Evolutionary conservation across 2,113 vertebrate species (phyloP).

Genomic region (Serinus canaria): DNA sequence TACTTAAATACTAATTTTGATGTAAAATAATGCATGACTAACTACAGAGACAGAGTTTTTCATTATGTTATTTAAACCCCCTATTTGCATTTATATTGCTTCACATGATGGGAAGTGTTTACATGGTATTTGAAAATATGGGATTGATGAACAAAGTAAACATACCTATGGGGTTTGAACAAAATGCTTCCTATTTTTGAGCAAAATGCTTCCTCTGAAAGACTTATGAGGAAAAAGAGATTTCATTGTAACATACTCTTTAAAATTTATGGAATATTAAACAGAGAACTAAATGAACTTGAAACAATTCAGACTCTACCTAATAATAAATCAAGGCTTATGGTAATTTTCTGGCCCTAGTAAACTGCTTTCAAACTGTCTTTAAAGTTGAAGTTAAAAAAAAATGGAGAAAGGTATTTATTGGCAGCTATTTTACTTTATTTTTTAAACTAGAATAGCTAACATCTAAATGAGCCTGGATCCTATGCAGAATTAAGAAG

Average conservation of each 20-base stretch:
- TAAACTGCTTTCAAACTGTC: neutral
- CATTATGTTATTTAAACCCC: neutral
- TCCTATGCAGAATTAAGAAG: neutral
- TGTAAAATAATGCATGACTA: conserved; percentile 18
- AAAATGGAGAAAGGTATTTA: neutral
- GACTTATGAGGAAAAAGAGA: neutral
- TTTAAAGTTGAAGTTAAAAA: neutral
- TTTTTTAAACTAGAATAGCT: neutral
- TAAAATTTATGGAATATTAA: conserved; percentile 27
- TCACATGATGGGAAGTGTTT: conserved; percentile 18
- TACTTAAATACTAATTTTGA: neutral
- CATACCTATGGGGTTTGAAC: neutral
- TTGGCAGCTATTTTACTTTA: neutral
- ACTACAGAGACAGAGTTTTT: conserved; percentile 13
- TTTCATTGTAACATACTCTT: neutral
- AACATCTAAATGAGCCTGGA: neutral
- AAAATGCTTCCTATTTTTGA: neutral
- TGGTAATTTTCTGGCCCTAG: neutral
- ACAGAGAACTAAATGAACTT: conserved; percentile 18
- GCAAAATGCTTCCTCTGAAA: neutral
- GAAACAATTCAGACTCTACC: neutral
- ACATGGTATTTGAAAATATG: conserved; percentile 6
- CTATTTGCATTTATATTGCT: conserved; percentile 56
- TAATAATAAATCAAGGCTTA: conserved; percentile 10
- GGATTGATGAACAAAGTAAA: conserved; percentile 16